Base-by-base conservation (phyloP, 2,113 vertebrate species). In the Sceloporus undulatus region DNA sequence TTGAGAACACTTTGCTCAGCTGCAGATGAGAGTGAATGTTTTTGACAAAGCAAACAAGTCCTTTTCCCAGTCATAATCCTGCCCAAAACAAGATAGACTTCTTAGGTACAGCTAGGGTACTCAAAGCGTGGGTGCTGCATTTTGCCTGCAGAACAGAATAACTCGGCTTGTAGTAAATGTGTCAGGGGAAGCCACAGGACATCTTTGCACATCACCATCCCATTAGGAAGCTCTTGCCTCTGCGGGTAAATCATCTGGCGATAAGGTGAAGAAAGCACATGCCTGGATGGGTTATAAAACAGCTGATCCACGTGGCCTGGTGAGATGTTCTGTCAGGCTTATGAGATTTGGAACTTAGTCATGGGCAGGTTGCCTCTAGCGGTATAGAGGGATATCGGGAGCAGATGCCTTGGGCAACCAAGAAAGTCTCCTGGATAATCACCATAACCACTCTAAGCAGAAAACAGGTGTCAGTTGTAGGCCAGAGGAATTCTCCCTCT, bases 221-320 rank as follows among this genome's bases (percentile, higher is more conserved):
- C 90, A 88, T 93, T 93, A 90, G 48, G 85, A 76, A 78, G 42
- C 78, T 91, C 76, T 90, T 91, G 82, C 66, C 56, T 90, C 81
- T 86, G 56, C 68, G 88, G 89, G 84, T 90, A 88, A 90, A 90
- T 93, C 89, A 88, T 29, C 91, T 85, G 73, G 88, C 91, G 87
- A 52, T 95, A 90, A 95, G 92, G 91, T 92, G 88, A 95, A 93
- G 90, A 93, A 91, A 92, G 95, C 93, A 94, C 92, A 88, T 95
- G 95, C 91, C 5, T 1, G 87, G 86, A 83, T 71, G 86, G 89
- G 91, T 95, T 96, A 94, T 92, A 92, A 94, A 95, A 94, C 93
- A 91, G 40, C 54, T 38, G 84, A 81, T 95, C 93, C 95, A 95
- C 90, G 89, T 95, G 93, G 90, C 76, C 76, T 75, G 76, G 81